Evolutionary conservation across 2,888 invertebrate species (phyloP).

Genomic region (Ethmia dodecea): DNA sequence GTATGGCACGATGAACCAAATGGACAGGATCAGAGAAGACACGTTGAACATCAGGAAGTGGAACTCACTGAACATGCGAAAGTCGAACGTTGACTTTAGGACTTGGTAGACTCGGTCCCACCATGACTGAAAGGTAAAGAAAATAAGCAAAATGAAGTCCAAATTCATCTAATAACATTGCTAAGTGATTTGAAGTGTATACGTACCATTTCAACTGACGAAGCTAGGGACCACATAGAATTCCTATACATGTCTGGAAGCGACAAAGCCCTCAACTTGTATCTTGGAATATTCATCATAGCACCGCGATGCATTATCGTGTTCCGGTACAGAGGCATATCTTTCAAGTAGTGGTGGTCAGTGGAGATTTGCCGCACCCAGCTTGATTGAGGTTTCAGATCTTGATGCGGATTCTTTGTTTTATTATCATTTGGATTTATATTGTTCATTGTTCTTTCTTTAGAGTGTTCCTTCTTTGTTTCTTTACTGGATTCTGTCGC

Average conservation of each 20-base stretch:
- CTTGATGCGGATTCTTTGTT: slow-evolving; percentile 21
- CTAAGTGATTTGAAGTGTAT: no score
- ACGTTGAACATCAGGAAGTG: slow-evolving; percentile 90
- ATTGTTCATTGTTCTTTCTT: background rate
- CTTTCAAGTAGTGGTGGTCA: slow-evolving; percentile 82
- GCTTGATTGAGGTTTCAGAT: slow-evolving; percentile 18
- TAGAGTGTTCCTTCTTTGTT: slow-evolving; percentile 7
- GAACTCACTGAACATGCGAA: slow-evolving; percentile 87
- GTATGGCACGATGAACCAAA: slow-evolving; percentile 96
- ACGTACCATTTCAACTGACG: slow-evolving; percentile 80
- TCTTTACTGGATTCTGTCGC: slow-evolving; percentile 11
- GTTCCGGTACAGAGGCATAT: slow-evolving; percentile 84
- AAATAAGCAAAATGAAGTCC: background rate
- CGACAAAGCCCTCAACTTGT: slow-evolving; percentile 88
- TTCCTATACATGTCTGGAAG: slow-evolving; percentile 93
- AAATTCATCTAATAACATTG: no score
- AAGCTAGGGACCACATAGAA: slow-evolving; percentile 85
- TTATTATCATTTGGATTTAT: slow-evolving; percentile 18
- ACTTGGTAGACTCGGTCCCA: slow-evolving; percentile 82
- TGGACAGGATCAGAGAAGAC: slow-evolving; percentile 91
- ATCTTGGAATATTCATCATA: slow-evolving; percentile 88
- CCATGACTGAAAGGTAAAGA: slow-evolving; percentile 80
- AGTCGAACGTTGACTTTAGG: slow-evolving; percentile 84
- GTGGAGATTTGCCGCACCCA: slow-evolving; percentile 73
- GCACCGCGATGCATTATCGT: slow-evolving; percentile 91